Conservation (phyloP, 2,113 vertebrate genomes). For the Alethe diademata region DNA sequence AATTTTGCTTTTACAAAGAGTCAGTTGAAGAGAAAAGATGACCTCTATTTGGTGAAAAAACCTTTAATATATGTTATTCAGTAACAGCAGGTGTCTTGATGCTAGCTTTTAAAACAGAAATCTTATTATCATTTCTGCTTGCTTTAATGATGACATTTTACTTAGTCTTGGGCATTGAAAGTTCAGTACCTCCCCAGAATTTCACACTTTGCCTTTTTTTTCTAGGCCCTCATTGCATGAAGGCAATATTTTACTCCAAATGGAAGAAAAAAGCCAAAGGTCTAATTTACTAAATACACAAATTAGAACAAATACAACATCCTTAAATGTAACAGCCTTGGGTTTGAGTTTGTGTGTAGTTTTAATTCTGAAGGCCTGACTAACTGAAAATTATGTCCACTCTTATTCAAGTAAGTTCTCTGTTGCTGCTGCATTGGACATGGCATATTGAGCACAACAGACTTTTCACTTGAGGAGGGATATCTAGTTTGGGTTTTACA, state of each 20-base stretch:
- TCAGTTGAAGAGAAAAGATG: conserved; percentile 61
- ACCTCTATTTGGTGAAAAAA: conserved; percentile 69
- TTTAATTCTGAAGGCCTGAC: background rate
- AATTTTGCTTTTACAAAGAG: conserved; percentile 66
- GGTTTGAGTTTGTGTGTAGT: conserved; percentile 20
- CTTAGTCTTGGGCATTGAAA: conserved; percentile 45
- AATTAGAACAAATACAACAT: conserved; percentile 3
- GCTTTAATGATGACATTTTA: conserved; percentile 64
- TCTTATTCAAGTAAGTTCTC: background rate
- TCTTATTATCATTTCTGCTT: conserved; percentile 57
- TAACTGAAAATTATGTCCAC: background rate
- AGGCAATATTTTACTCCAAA: conserved; percentile 41
- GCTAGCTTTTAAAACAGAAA: conserved; percentile 60
- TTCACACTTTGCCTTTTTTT: conserved; percentile 56
- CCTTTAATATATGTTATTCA: conserved; percentile 51
- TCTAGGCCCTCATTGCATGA: background rate
- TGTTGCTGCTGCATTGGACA: background rate
- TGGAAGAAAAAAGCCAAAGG: background rate
- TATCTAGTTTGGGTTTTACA: background rate
- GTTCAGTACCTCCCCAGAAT: conserved; percentile 57
- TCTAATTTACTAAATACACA: background rate
- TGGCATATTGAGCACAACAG: background rate
- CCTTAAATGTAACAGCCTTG: conserved; percentile 23
- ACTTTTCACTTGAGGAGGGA: background rate
- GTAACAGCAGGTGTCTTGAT: conserved; percentile 56